Evolutionary conservation across 2,888 invertebrate genomes (phyloP).

Genomic region (Elmis aenea): DNA sequence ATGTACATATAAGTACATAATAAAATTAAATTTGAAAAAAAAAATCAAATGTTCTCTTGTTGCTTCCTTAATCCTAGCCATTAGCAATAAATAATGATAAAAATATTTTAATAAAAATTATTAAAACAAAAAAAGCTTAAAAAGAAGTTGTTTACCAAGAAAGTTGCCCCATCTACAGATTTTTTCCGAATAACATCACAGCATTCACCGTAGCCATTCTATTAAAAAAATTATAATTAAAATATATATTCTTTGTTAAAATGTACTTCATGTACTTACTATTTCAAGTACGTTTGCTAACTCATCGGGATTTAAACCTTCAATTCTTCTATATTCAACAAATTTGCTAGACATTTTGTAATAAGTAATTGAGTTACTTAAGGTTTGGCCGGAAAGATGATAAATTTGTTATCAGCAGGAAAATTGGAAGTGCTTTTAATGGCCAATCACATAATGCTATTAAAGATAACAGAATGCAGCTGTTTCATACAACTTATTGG

Average conservation of each 20-base stretch:
- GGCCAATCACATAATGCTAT: too few species aligned
- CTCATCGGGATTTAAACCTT: constrained; percentile 12
- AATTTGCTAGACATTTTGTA: not conserved
- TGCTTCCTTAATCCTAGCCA: too few species aligned
- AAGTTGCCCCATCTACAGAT: constrained; percentile 18
- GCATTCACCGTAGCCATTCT: constrained; percentile 21
- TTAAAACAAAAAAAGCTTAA: constrained; percentile 6
- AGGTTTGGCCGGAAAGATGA: too few species aligned
- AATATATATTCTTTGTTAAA: not conserved
- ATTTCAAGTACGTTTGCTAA: constrained; percentile 18
- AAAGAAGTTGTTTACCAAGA: constrained; percentile 14
- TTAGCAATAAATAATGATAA: too few species aligned
- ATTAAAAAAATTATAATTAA: constrained; percentile 7
- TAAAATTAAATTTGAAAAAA: too few species aligned
- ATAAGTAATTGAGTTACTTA: too few species aligned
- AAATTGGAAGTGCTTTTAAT: too few species aligned
- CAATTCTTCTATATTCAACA: constrained; percentile 10
- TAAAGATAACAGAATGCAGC: too few species aligned
- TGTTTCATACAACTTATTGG: too few species aligned
- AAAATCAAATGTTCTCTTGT: too few species aligned
- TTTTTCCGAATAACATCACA: constrained; percentile 10
- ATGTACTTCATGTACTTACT: constrained; percentile 9
- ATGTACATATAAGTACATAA: too few species aligned
- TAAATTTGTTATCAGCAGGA: too few species aligned
- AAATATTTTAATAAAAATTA: constrained; percentile 6